Base-by-base conservation (phyloP, 1,140 invertebrate genomes). In the Choristoneura fumiferana region DNA sequence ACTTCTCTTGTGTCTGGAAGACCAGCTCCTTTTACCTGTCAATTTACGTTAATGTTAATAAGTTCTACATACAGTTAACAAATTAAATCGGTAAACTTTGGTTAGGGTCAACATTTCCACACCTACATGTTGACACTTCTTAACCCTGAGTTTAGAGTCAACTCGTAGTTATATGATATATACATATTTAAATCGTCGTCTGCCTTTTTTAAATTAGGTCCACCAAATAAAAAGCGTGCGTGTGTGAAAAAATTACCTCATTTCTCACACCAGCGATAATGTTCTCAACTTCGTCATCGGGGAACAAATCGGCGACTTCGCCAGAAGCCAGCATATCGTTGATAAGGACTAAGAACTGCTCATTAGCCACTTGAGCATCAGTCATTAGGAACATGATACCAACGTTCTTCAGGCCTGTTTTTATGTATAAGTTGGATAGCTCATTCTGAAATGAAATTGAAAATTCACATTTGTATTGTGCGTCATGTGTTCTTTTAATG, bases 361-460 rank as follows among this genome's bases (percentile, higher is more conserved):
- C 98, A 77, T 98, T 98, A 0, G 97, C 94, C 9, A 98, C 96
- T 90, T 99, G 97, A 8, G 97, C 97, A 90, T 99, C 98, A 0
- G 97, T 98, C 95, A 99, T 97, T 4, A 99, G 83, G 79, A 99
- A 99, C 91, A 98, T 96, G 13, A 95, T 96, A 12, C 97, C 97
- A 12, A 98, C 92, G 89, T 98, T 98, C 82, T 99, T 99, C 9
- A 98, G 80, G 1, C 98, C 98, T 8, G 97, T 93, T 89, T 98
- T 98, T 35, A 96, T 85, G 79, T 98, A 99, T 0, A 99, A 88
- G 8, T 92, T 92, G 1, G 95, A 94, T 15, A 99, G 83, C 89
- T 99, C 98, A 58, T 92, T 91, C 93, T 94, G 64, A 60, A 89
- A 86, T 9, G 38, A 57, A 8, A 43, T n/a, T n/a, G n/a, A n/a